phyloP scores from a whole-genome alignment of 2,797 vertebrate species.

The Bryconaethiops microstoma region DNA sequence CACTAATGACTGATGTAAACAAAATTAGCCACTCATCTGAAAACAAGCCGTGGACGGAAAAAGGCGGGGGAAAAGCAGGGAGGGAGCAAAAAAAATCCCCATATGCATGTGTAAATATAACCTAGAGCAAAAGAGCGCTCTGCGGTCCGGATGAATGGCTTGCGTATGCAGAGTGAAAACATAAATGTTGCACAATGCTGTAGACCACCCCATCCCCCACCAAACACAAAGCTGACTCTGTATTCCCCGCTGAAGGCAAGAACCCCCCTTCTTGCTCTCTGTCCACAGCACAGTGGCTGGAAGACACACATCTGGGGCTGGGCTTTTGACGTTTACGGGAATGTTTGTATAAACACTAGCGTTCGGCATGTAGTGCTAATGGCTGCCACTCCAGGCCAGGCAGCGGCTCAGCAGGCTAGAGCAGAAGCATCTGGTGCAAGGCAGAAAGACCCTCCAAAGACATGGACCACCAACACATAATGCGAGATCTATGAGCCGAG shows the following conservation, averaged over 20 bases:
- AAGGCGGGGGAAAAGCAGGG: background rate
- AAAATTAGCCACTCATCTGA: constrained; percentile 52
- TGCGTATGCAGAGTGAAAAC: constrained; percentile 39
- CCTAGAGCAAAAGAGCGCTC: constrained; percentile 53
- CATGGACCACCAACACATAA: constrained; percentile 8
- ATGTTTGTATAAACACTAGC: constrained; percentile 55
- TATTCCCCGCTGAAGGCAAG: constrained; percentile 43
- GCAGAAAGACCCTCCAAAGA: constrained; percentile 67
- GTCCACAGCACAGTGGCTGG: constrained; percentile 46
- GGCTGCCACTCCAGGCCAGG: constrained; percentile 40
- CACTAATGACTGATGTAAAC: constrained; percentile 61
- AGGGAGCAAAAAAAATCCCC: background rate
- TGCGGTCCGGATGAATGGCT: constrained; percentile 55
- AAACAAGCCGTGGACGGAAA: constrained; percentile 51
- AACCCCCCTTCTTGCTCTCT: constrained; percentile 12
- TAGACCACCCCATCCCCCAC: constrained; percentile 17
- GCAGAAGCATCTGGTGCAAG: constrained; percentile 25
- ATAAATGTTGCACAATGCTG: constrained; percentile 53
- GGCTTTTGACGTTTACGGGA: constrained; percentile 52
- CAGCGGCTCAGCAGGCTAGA: constrained; percentile 22
- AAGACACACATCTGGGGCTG: constrained; percentile 52
- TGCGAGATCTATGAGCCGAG: background rate
- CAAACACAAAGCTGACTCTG: constrained; percentile 62
- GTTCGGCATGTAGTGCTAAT: constrained; percentile 45
- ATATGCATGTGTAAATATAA: constrained; percentile 44